Base-by-base conservation (phyloP, 2,888 invertebrate species). In the Chamaedrilus cognettii region DNA sequence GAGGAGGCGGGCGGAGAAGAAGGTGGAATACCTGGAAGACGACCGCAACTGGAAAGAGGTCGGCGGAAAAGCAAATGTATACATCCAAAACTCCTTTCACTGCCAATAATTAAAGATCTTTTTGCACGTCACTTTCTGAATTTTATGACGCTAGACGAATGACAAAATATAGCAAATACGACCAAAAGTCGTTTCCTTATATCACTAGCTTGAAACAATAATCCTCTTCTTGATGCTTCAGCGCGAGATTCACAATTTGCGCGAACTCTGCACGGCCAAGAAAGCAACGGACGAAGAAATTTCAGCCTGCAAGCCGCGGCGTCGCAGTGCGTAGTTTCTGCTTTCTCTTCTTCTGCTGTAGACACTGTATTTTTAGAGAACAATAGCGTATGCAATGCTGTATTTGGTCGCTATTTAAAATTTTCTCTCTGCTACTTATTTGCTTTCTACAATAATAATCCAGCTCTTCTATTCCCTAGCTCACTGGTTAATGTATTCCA, bases 241-340 rank as follows among this genome's bases (percentile, higher is more conserved):
- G 69, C 62, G 72, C 55, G 73, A 73, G 42, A 71, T 73, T 32
- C 58, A 52, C 30, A 67, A 71, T 26, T 62, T 73, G 57, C 63
- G 61, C 34, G 67, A 71, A 32, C 66, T 73, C 23, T 73, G 73
- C 49, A 23, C 52, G 7, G 55, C 62, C 11, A 35, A 58, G 31
- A 69, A 69, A 5, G 70, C 65, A 15, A 60, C 59, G 30, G 70
- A 71, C 7, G 68, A 66, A 49, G 72, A 72, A 50, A 66, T 72
- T 19, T 49, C 62, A 28, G 49, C 61, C 26, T 72, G 72, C 52
- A 72, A 68, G 50, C 72, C 72, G 26, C 35, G 69, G 7, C 26
- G 67, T 1, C 56, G 67, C 32, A 67, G 67, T 67, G 11, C 49
- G 56, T n/a, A n/a, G n/a, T n/a, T n/a, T n/a, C n/a, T n/a, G n/a